phyloP scores from a whole-genome alignment of 2,888 invertebrate genomes.

The Pilophorus perplexus region DNA sequence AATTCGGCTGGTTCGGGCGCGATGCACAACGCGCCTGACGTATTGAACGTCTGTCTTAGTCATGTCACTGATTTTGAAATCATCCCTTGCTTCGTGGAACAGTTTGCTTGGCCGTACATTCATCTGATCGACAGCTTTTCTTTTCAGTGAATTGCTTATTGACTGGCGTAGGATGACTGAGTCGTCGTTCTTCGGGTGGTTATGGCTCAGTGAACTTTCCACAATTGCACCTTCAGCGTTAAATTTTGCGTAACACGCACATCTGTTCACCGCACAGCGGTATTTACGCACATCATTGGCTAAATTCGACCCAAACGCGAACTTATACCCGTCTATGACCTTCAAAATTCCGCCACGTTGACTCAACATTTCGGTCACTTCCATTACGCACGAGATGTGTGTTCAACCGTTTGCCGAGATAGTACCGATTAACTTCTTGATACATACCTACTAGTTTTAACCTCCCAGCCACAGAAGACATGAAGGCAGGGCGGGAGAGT shows the following conservation, averaged over 20 bases:
- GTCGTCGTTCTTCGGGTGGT: constrained; percentile 2
- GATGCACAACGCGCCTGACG: not conserved
- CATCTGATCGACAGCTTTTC: constrained; percentile 7
- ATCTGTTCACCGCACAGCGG: not conserved
- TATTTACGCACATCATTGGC: not conserved
- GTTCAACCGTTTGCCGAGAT: not conserved
- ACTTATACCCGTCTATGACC: not conserved
- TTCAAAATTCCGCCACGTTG: constrained; percentile 9
- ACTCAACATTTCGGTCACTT: constrained; percentile 9
- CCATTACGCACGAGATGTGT: not conserved
- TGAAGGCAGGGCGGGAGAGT: not conserved
- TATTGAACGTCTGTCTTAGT: not conserved
- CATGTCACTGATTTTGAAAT: not conserved
- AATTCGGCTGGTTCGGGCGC: not conserved
- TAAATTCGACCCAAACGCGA: constrained; percentile 7
- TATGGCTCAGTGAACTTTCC: not conserved
- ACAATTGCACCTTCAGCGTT: not conserved
- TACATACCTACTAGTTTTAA: too few relatives aligned
- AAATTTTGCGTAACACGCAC: constrained; percentile 4
- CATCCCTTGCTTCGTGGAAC: not conserved
- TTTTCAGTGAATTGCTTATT: constrained; percentile 4
- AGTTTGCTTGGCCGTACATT: not conserved
- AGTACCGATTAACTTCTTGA: not conserved
- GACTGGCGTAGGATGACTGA: not conserved
- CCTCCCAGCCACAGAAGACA: not conserved